phyloP scores from a whole-genome alignment of 2,113 vertebrate species.

The Limnothrissa miodon region DNA sequence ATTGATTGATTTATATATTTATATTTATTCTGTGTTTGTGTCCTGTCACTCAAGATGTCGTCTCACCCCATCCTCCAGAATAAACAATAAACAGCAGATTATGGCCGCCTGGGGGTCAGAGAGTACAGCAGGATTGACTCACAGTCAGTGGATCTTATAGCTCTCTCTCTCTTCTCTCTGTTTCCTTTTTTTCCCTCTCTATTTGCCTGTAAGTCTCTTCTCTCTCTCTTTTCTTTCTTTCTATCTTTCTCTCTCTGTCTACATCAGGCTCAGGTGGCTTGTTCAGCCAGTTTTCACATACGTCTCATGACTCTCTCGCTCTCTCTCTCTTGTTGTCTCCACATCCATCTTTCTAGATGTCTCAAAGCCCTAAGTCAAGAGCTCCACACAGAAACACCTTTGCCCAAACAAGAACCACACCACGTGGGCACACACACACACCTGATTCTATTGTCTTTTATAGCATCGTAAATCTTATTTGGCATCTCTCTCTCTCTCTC shows the following conservation, averaged over 20 bases:
- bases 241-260: neutral
- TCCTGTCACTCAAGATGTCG: neutral
- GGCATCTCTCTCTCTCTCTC: no score
- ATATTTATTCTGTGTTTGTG: no score
- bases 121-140: neutral
- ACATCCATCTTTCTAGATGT: neutral
- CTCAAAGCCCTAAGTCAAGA: neutral
- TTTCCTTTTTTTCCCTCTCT: neutral
- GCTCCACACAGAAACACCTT: neutral
- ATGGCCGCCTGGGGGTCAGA: neutral
- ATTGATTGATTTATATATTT: no score
- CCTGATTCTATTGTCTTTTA: neutral
- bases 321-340: neutral
- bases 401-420: neutral
- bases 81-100: neutral
- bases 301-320: neutral
- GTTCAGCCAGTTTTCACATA: conserved; percentile 8
- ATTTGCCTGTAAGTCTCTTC: no score
- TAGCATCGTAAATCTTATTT: neutral
- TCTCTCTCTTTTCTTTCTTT: neutral
- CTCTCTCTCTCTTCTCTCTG: no score
- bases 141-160: no score
- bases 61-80: no score
- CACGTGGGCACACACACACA: neutral
- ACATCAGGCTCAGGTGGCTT: conserved; percentile 18